Evolutionary conservation across 2,888 invertebrate genomes (phyloP).

Genomic region (Apotomis betuletana): DNA sequence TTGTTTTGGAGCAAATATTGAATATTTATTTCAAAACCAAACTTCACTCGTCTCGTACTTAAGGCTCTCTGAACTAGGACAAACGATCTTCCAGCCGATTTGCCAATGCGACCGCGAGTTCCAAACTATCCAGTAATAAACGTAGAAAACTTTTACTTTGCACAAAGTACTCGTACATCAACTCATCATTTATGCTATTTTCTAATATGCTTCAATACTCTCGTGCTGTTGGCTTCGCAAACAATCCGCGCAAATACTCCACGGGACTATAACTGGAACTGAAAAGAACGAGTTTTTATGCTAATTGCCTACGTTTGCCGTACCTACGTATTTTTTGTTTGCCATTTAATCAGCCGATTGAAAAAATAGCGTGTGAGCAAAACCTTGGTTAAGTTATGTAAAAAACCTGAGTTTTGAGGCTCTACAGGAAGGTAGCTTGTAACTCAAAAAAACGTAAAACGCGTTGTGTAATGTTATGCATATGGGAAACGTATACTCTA

Average conservation of each 20-base stretch:
- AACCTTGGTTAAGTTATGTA: too few relatives aligned
- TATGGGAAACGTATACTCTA: too few relatives aligned
- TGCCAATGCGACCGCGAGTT: background rate
- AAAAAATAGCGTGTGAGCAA: background rate
- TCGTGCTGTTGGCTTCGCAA: conserved; percentile 22
- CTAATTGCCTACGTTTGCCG: conserved; percentile 6
- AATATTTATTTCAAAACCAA: background rate
- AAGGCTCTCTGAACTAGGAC: background rate
- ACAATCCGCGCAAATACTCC: conserved; percentile 29
- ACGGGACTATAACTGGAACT: conserved; percentile 20
- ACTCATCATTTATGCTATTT: conserved; percentile 17
- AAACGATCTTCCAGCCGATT: background rate
- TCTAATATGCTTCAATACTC: conserved; percentile 11
- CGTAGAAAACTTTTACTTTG: conserved; percentile 6
- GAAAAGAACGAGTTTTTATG: conserved; percentile 19
- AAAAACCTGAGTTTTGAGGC: too few relatives aligned
- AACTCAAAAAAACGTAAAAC: too few relatives aligned
- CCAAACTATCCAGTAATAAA: background rate
- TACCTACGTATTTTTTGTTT: background rate
- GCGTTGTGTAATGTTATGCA: too few relatives aligned
- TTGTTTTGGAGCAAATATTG: too few relatives aligned
- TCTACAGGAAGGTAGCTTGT: too few relatives aligned
- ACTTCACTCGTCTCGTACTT: background rate
- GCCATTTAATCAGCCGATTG: background rate
- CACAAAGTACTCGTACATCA: conserved; percentile 8